Conservation (phyloP, 2,888 invertebrate species). For the Hirtodrosophila confusa region DNA sequence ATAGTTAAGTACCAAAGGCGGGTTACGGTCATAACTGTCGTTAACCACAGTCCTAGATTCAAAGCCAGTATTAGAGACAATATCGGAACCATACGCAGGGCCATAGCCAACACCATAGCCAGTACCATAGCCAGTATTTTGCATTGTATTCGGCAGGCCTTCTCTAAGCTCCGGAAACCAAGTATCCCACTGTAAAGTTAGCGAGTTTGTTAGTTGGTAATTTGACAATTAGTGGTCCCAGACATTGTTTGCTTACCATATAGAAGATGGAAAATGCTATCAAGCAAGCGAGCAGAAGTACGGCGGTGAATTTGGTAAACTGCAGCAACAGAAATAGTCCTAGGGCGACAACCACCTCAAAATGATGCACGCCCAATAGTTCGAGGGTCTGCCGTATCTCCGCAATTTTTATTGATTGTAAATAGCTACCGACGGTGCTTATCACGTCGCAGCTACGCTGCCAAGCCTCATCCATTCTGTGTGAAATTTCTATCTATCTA, state of each 20-base stretch:
- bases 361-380: slow-evolving; percentile 49
- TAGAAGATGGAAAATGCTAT: slow-evolving; percentile 61
- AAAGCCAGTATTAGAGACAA: too few species aligned
- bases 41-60: too few species aligned
- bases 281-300: slow-evolving; percentile 51
- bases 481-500: slow-evolving; percentile 18
- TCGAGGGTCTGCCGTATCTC: slow-evolving; percentile 63
- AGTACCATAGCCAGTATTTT: not conserved
- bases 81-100: not conserved
- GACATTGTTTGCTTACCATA: slow-evolving; percentile 47
- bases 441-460: slow-evolving; percentile 5
- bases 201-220: not conserved
- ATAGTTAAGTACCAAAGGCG: too few species aligned
- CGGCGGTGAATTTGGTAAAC: slow-evolving; percentile 61
- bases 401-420: slow-evolving; percentile 37
- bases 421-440: slow-evolving; percentile 5
- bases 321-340: slow-evolving; percentile 52
- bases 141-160: not conserved
- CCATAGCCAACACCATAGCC: slow-evolving; percentile 29
- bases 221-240: not conserved
- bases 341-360: slow-evolving; percentile 50
- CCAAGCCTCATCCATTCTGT: slow-evolving; percentile 44
- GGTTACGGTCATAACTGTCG: too few species aligned
- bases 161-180: slow-evolving; percentile 49
- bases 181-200: slow-evolving; percentile 49